A percentile compares a stretch with the other conserved stretches of the same genome.
Evolutionary conservation across 2,797 vertebrate genomes (phyloP).

Genomic region (Eremophila alpestris): DNA sequence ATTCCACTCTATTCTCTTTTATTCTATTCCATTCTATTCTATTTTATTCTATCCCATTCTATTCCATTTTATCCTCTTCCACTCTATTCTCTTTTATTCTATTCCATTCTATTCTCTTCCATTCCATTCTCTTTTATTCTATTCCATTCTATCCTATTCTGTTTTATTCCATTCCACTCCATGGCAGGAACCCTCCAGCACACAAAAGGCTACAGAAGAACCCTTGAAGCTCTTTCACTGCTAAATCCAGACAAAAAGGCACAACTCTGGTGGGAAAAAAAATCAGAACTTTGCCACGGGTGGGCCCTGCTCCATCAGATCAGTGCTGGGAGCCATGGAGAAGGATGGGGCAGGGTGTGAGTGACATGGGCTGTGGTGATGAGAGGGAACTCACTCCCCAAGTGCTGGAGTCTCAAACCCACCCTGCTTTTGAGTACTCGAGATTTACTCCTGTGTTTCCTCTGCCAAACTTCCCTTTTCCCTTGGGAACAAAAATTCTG

Average conservation of each 20-base stretch:
- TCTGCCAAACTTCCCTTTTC: not conserved
- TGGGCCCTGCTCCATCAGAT: not conserved
- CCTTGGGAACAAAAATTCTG: not conserved
- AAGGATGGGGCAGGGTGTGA: not conserved
- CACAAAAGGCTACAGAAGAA: accelerated
- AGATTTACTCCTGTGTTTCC: not conserved
- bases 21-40: no score
- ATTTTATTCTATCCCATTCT: no score
- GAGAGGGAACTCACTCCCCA: not conserved
- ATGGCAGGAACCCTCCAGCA: not conserved
- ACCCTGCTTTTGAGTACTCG: not conserved
- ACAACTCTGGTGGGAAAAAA: no score
- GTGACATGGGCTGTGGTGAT: not conserved
- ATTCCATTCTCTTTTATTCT: no score
- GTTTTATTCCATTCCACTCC: no score
- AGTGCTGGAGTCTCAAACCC: not conserved
- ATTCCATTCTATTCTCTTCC: no score
- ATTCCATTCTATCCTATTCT: no score
- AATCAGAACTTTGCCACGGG: not conserved
- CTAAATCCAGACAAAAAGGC: not conserved
- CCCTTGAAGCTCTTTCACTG: not conserved
- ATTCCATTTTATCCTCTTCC: no score
- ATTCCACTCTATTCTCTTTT: no score
- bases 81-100: no score
- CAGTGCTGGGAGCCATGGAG: not conserved